phyloP scores from a whole-genome alignment of 2,888 invertebrate species.

The Drosophila putrida region DNA sequence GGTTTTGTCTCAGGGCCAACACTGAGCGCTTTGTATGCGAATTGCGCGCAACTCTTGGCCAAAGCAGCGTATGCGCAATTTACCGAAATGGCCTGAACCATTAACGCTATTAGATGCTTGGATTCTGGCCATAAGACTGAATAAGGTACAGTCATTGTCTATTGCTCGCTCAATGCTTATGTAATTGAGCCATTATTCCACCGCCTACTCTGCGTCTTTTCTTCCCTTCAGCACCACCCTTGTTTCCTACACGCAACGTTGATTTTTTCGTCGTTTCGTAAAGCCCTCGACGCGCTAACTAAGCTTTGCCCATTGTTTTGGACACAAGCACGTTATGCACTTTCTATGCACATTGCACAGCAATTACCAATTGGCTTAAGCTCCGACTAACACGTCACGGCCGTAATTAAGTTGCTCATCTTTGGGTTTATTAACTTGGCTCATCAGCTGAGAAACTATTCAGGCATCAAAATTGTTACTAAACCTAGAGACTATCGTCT shows the following conservation, averaged over 20 bases:
- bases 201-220: background rate
- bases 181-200: conserved; percentile 60
- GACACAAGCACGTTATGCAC: conserved; percentile 52
- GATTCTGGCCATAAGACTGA: conserved; percentile 46
- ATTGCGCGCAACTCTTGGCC: conserved; percentile 37
- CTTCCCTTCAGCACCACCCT: background rate
- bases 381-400: conserved; percentile 1
- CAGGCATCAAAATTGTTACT: background rate
- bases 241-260: conserved; percentile 55
- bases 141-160: conserved; percentile 63
- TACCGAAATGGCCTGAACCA: conserved; percentile 51
- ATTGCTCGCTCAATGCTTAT: conserved; percentile 49
- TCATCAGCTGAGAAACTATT: background rate
- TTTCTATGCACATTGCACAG: conserved; percentile 51
- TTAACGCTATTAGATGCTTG: conserved; percentile 59
- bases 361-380: conserved; percentile 24
- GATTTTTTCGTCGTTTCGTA: conserved; percentile 50
- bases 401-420: background rate
- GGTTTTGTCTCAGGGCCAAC: conserved; percentile 64
- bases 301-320: conserved; percentile 28
- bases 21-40: conserved; percentile 67
- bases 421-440: conserved; percentile 3
- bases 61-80: conserved; percentile 75
- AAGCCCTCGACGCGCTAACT: conserved; percentile 48
- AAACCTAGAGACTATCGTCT: background rate